Conservation (phyloP, 2,113 vertebrate genomes). For the Catagonus wagneri region DNA sequence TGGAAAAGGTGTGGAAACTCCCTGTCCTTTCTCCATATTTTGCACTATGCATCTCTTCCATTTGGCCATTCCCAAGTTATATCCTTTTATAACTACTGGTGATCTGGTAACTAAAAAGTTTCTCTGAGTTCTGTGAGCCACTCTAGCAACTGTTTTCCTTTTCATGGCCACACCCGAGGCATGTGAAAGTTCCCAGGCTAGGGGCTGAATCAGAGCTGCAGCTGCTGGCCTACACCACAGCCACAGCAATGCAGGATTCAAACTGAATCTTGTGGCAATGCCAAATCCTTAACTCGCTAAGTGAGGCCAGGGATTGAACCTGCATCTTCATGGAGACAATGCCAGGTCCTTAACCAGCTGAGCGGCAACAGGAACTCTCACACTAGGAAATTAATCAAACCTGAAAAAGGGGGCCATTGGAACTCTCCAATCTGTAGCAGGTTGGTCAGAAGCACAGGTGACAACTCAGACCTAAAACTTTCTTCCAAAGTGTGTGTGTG, state of each 20-base stretch:
- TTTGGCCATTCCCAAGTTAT: background rate
- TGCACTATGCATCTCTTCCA: background rate
- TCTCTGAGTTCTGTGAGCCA: background rate
- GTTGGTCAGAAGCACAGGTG: background rate
- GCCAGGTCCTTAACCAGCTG: too few relatives aligned
- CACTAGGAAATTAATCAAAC: background rate
- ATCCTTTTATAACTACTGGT: background rate
- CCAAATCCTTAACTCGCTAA: too few relatives aligned
- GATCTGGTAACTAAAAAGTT: background rate
- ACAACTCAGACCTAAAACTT: background rate
- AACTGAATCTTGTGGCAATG: too few relatives aligned
- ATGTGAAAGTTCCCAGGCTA: too few relatives aligned
- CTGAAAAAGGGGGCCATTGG: background rate
- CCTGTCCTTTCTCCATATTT: fast-evolving
- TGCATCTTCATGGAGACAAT: too few relatives aligned
- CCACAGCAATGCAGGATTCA: too few relatives aligned
- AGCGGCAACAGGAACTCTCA: too few relatives aligned
- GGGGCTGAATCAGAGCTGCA: too few relatives aligned
- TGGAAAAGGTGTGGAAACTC: background rate
- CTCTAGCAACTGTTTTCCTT: background rate
- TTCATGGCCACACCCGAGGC: too few relatives aligned
- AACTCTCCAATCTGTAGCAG: background rate
- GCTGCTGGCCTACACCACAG: too few relatives aligned
- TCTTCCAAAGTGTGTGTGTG: background rate
- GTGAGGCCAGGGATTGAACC: too few relatives aligned